A percentile compares a stretch with the other conserved stretches of the same genome.
These are phyloP conservation scores for Mylabris sibirica DNA, from an alignment of 2,888 invertebrate genomes.

Conservation along the genomic window DNA sequence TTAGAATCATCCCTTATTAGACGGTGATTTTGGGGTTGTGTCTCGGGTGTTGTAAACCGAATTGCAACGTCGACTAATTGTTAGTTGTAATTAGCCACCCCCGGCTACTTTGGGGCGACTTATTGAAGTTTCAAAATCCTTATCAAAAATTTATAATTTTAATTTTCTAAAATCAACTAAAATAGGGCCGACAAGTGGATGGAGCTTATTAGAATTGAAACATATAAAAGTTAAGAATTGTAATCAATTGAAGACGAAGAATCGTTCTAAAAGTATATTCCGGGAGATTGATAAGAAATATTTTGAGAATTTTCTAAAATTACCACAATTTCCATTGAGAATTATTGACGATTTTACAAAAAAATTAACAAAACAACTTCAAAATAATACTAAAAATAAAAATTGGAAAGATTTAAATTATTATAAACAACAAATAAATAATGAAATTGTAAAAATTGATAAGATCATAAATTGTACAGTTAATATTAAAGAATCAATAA, in stretches of 20 bases:
- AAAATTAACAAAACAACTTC: constrained; percentile 3
- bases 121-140: too few relatives aligned
- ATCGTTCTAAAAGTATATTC: constrained; percentile 20
- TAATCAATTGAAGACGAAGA: not conserved
- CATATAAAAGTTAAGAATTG: not conserved
- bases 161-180: not conserved
- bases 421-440: constrained; percentile 11
- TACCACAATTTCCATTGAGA: not conserved
- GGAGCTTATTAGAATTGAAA: too few relatives aligned
- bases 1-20: too few relatives aligned
- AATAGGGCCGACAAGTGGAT: too few relatives aligned
- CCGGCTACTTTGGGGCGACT: too few relatives aligned
- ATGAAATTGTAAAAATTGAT: constrained; percentile 20
- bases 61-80: not conserved
- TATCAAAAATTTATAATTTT: too few relatives aligned
- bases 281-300: constrained; percentile 19
- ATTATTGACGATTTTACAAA: constrained; percentile 11
- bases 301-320: not conserved
- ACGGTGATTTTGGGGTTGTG: too few relatives aligned
- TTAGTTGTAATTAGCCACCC: too few relatives aligned
- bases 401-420: not conserved
- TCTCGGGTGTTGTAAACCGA: not conserved
- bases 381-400: not conserved
- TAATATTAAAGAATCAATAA: not conserved
- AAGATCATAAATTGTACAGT: not conserved